Conservation (phyloP, 2,113 vertebrate species). For the Callospermophilus lateralis region DNA sequence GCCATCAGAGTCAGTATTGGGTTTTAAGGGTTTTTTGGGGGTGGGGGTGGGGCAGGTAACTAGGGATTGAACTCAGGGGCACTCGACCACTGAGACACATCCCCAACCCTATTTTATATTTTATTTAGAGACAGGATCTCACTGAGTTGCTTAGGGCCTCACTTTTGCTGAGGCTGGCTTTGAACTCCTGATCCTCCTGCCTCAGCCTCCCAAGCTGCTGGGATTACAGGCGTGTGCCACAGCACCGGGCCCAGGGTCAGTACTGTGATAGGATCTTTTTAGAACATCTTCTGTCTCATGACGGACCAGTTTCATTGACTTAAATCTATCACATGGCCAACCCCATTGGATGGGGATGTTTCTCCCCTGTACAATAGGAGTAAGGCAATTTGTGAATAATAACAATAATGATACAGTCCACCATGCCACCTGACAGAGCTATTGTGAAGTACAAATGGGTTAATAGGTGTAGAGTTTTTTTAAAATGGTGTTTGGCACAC, state of each 20-base stretch:
- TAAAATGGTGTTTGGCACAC: not conserved
- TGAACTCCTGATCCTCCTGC: too few species aligned
- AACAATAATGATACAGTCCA: not conserved
- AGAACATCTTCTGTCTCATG: not conserved
- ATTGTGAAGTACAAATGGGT: not conserved
- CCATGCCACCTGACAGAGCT: not conserved
- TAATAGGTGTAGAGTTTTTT: not conserved
- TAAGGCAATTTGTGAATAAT: not conserved
- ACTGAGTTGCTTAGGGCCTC: too few species aligned
- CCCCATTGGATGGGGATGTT: not conserved
- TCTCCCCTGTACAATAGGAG: not conserved
- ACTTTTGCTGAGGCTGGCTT: too few species aligned
- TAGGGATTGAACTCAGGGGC: too few species aligned
- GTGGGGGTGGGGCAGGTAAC: too few species aligned
- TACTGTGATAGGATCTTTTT: not conserved
- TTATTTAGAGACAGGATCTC: too few species aligned
- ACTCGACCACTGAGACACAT: too few species aligned
- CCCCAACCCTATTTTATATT: too few species aligned
- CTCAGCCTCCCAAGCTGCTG: too few species aligned
- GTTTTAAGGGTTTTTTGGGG: too few species aligned
- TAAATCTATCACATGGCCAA: not conserved
- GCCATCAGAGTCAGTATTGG: not conserved
- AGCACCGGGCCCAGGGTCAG: not conserved
- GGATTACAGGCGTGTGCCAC: too few species aligned
- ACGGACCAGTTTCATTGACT: not conserved